A percentile compares a stretch with the other conserved stretches of the same genome.
Evolutionary conservation across 2,113 vertebrate species (phyloP).

Genomic region (Austrofundulus limnaeus): DNA sequence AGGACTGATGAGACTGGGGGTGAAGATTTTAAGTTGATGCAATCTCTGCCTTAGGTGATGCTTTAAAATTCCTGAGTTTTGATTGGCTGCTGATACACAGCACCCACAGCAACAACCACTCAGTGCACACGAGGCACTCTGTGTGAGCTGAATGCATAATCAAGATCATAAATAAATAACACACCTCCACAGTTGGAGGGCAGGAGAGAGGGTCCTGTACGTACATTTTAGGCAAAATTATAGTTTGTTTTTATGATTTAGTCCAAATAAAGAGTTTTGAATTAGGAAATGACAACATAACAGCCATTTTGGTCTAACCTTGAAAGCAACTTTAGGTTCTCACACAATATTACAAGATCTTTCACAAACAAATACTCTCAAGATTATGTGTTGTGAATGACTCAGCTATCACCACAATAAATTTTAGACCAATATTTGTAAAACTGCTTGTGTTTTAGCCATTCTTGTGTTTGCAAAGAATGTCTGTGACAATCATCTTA

Average conservation of each 20-base stretch:
- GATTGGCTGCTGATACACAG: conserved; percentile 31
- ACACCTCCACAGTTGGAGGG: conserved; percentile 17
- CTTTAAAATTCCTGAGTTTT: conserved; percentile 15
- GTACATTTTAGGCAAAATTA: not conserved
- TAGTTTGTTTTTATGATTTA: not conserved
- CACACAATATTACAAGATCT: too few species aligned
- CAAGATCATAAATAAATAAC: conserved; percentile 40
- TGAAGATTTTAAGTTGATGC: conserved; percentile 38
- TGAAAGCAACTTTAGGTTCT: too few species aligned
- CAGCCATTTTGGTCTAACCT: too few species aligned
- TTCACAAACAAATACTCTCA: too few species aligned
- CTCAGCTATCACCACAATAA: too few species aligned
- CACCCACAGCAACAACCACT: conserved; percentile 60
- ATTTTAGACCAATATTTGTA: too few species aligned
- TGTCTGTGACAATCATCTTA: too few species aligned
- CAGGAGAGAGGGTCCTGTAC: not conserved
- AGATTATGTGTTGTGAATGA: too few species aligned
- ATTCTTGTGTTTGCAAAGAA: too few species aligned
- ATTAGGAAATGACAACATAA: too few species aligned
- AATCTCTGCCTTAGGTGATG: conserved; percentile 34
- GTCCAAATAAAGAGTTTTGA: not conserved
- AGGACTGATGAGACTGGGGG: conserved; percentile 2
- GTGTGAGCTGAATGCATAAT: conserved; percentile 26
- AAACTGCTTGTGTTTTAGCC: too few species aligned
- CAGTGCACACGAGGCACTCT: conserved; percentile 28